These are phyloP conservation scores for Taenaris catops DNA, from an alignment of 2,888 invertebrate genomes.

Conservation along the genomic window DNA sequence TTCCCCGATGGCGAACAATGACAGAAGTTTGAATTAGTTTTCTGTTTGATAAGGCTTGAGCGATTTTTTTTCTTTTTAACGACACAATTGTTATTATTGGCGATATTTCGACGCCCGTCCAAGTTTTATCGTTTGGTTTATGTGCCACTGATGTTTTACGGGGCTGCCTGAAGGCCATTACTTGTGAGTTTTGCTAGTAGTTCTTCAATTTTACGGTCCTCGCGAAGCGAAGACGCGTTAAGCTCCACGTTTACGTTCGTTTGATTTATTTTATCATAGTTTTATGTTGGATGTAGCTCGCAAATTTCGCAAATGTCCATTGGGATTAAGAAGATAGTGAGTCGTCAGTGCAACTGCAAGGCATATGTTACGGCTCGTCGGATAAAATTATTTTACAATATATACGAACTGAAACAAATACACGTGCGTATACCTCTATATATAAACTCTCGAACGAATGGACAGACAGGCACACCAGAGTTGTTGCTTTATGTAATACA, in stretches of 20 bases:
- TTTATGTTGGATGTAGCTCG: too few relatives aligned
- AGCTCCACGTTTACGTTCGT: constrained; percentile 1
- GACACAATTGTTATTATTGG: constrained; percentile 44
- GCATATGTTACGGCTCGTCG: too few relatives aligned
- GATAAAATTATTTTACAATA: too few relatives aligned
- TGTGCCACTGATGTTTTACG: constrained; percentile 10
- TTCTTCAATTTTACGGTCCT: constrained; percentile 10
- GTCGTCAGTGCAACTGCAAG: too few relatives aligned
- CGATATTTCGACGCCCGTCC: constrained; percentile 41
- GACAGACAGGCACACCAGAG: too few relatives aligned
- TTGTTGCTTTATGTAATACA: too few relatives aligned
- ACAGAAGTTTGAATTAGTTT: constrained; percentile 73
- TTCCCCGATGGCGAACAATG: constrained; percentile 62
- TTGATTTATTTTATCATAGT: constrained; percentile 3
- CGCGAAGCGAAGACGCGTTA: constrained; percentile 8
- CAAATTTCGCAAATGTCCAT: too few relatives aligned
- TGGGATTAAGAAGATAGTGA: too few relatives aligned
- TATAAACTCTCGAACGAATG: too few relatives aligned
- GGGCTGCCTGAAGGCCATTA: constrained; percentile 7
- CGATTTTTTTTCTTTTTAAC: constrained; percentile 40
- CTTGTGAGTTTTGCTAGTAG: constrained; percentile 12
- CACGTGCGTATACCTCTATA: too few relatives aligned
- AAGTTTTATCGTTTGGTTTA: constrained; percentile 31
- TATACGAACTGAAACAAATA: too few relatives aligned
- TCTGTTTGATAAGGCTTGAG: constrained; percentile 54